Evolutionary conservation across 2,797 vertebrate genomes (phyloP), one percentile per base, ranked within the genome.

Genomic region (Esox lucius): DNA sequence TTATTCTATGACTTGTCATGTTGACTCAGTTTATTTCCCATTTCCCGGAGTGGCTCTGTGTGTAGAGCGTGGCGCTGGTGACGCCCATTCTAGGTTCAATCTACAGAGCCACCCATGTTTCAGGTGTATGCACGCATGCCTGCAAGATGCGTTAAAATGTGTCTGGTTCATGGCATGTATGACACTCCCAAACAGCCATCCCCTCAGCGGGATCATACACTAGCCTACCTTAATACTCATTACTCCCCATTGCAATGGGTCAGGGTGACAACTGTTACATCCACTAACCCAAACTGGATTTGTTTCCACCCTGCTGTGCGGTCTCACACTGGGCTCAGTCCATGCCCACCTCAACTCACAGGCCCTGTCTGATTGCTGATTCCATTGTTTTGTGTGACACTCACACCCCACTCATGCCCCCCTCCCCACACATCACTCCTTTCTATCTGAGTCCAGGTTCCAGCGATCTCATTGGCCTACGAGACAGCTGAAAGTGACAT

Each of bases 401-500:
- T 69, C 70, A 68, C 39, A 53, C 16, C 70, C 68, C 39, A 53
- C 16, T 70, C 19, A 70, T 71, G 74, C 80, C 42, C 65, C 66
- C 72, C 68, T 71, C 16, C n/a, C n/a, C 1, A 31, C 28, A 70
- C 19, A 70, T 71, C 42, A 65, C 66, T 70, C 68, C 48, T 65
- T 11, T 53, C 15, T 65, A 15, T 66, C 31, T 17, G 64, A 7
- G 28, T 46, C 11, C 87, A 98, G 96, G 95, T 98, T 24, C 97
- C 97, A 0, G 97, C 96, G 1, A 98, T 98, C 87, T 98, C 97
- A 0, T 71, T 98, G 90, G 97, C 97, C 2, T 98, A 98, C 0
- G 96, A 98, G 89, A 94, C 94, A 0, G 96, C 97, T 0, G 97
- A 98, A 89, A 98, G 96, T 1, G 97, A 98, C 93, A 98, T 98